These are phyloP conservation scores for Eristalis pertinax DNA, from an alignment of 2,888 invertebrate species.

Conservation along the genomic window DNA sequence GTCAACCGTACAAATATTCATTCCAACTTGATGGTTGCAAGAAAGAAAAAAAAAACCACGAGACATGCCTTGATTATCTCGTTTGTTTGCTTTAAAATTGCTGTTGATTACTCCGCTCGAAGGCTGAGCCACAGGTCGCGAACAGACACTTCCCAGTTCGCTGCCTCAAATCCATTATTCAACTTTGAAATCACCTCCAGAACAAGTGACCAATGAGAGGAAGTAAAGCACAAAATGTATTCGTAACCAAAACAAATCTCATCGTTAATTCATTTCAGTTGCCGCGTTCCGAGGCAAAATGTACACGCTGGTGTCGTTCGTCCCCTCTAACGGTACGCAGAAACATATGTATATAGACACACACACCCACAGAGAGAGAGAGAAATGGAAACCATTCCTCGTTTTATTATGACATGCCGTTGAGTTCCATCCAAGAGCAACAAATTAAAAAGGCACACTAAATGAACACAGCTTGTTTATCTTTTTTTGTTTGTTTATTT, in stretches of 20 bases:
- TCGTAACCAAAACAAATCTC: not conserved
- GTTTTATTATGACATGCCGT: not conserved
- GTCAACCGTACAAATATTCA: not conserved
- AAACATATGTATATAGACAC: not conserved
- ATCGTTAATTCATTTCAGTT: not conserved
- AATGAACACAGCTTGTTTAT: not conserved
- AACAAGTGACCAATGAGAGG: not conserved
- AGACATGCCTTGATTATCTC: not conserved
- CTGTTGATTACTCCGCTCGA: not conserved
- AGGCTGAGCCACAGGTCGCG: not conserved
- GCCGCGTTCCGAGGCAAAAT: not conserved
- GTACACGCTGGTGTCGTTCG: not conserved
- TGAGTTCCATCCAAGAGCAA: not conserved
- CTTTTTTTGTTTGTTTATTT: not conserved
- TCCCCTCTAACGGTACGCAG: not conserved
- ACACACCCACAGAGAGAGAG: too few relatives aligned
- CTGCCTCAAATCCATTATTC: not conserved
- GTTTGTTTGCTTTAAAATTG: not conserved
- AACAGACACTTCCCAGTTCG: too few relatives aligned
- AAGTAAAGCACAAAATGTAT: not conserved
- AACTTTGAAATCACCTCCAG: not conserved
- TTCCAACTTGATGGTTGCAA: not conserved
- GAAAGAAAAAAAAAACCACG: not conserved
- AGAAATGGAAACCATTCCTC: not conserved
- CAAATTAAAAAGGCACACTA: conserved; percentile 1